Evolutionary conservation across 2,113 vertebrate genomes (phyloP), one percentile per base, ranked within the genome.

Genomic region (Nymphicus hollandicus): DNA sequence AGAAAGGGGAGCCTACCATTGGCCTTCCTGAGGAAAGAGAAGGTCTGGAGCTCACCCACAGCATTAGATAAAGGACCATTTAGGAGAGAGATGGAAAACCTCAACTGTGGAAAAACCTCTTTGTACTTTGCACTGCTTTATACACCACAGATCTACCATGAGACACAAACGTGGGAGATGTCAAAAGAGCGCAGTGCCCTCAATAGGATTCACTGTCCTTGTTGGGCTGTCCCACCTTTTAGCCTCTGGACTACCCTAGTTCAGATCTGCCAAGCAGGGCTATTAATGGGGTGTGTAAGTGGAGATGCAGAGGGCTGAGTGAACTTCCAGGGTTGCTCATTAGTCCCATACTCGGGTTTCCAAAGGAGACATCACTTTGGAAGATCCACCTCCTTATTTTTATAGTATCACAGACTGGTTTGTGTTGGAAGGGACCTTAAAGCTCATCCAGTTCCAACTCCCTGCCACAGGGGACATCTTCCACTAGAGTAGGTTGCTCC

Each of bases 271-370:
- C 1, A 5, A 55, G 61, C 27, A 20, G 41, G 31, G 25, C n/a
- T 52, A 17, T 39, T 41, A 46, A 19, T 10, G 29, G 25, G 6
- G 10, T 0, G 1, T 9, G 17, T 1, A 3, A 28, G 44, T 28
- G 23, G 46, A 33, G 60, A 61, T 15, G 46, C 35, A 53, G 46
- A 33, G 29, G 65, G 58, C 25, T 79, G 39, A 79, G 78, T 7
- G 13, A 50, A 16, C 56, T 71, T 58, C 65, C 37, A 31, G 39
- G 20, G 29, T 4, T 52, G 20, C 43, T 63, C 55, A 25, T 13
- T 19, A 10, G 19, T n/a, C 71, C 43, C 25, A 71, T 37, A 20
- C 52, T 53, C 22, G 7, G 18, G 27, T 55, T 33, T 61, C 46
- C 25, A 79, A 71, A 53, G 50, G 9, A 64, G 10, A 23, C 19